phyloP scores from a whole-genome alignment of 2,797 vertebrate genomes.

The Halcyon leucocephala region DNA sequence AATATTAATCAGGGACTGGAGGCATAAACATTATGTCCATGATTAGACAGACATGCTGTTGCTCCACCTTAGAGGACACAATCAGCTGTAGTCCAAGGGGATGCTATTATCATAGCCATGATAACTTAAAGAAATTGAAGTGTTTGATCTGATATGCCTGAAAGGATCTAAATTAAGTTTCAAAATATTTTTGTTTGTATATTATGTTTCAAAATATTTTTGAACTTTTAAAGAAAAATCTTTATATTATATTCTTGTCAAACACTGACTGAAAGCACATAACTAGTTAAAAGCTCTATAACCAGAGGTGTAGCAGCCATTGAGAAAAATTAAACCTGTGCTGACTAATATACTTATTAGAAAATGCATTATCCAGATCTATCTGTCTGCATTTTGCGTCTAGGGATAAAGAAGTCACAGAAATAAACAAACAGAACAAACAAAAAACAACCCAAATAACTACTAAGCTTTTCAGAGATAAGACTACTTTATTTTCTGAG shows the following conservation, averaged over 20 bases:
- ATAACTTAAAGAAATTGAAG: background rate
- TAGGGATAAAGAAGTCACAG: background rate
- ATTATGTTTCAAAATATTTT: background rate
- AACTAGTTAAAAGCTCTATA: background rate
- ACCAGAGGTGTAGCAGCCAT: background rate
- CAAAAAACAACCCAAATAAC: background rate
- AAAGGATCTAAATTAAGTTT: background rate
- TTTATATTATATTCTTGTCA: background rate
- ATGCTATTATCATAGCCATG: background rate
- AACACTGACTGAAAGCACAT: background rate
- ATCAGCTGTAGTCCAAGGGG: background rate
- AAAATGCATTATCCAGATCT: background rate
- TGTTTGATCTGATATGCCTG: background rate
- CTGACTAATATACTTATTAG: background rate
- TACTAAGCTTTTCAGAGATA: background rate
- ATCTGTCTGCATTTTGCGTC: background rate
- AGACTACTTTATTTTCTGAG: background rate
- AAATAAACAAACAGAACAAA: background rate
- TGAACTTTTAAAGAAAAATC: background rate
- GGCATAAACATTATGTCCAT: background rate
- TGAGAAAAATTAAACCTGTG: background rate
- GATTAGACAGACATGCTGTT: background rate
- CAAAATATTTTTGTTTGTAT: background rate
- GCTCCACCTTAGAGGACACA: background rate
- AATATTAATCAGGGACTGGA: background rate